Evolutionary conservation across 1,140 invertebrate species (phyloP), one percentile per base, ranked within the genome.

Genomic region (Muscidifurax raptorellus): DNA sequence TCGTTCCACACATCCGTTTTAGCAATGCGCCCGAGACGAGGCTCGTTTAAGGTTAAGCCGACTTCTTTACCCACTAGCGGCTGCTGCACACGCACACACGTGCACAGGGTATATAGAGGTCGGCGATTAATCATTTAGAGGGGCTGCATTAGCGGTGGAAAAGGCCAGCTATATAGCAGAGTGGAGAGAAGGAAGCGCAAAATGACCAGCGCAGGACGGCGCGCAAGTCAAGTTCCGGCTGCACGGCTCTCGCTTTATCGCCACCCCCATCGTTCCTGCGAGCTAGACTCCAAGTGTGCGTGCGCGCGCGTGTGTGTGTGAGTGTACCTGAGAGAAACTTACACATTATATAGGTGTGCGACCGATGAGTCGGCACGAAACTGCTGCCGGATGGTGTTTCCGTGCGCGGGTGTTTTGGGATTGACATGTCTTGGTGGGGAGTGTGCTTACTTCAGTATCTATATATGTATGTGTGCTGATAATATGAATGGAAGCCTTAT

Each of bases 91-190:
- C 52, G 22, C 28, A 28, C 32, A 64, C 18, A 22, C 28, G 13
- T 18, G 52, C 59, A 30, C 9, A 36, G 7, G 72, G 81, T 52
- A 59, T 89, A 90, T 91, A 87, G 89, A 90, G 89, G 90, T 89
- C 90, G 89, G 90, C 90, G 91, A 93, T 93, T 93, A 92, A 93
- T 93, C 92, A 93, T 92, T 92, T 90, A 89, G 87, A 87, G 85
- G 80, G 87, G 85, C 74, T 28, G 66, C 69, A 64, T 77, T 47
- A 75, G 74, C 80, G 32, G 52, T 59, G 52, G 52, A 59, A 59
- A 59, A 59, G 52, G 52, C 52, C 22, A 59, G 52, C 52, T 18
- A 59, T 18, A 59, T 7, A n/a, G 22, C 18, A 59, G 52, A 59
- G 52, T 22, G 22, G 52, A 59, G 52, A 59, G 52, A 59, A 90